A percentile compares a stretch with the other conserved stretches of the same genome.
phyloP scores from a whole-genome alignment of 2,113 vertebrate genomes.

The Osmerus eperlanus region DNA sequence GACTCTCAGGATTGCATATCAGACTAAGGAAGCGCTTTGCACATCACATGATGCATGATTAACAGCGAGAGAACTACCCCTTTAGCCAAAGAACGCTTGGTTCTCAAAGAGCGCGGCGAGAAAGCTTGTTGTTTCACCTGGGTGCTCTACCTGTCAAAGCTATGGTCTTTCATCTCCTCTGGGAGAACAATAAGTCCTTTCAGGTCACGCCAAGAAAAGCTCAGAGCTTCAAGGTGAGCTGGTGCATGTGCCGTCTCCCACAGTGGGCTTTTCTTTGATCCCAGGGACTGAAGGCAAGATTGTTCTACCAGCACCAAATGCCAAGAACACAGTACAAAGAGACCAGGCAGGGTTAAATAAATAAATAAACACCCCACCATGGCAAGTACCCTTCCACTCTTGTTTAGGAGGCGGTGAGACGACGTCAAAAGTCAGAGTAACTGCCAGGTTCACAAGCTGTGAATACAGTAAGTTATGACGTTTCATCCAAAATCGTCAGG shows the following conservation, averaged over 20 bases:
- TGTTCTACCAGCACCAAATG: slow-evolving; percentile 13
- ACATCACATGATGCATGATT: background rate
- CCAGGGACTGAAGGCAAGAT: slow-evolving; percentile 11
- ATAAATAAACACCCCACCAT: no score
- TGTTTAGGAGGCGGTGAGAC: no score
- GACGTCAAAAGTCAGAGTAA: no score
- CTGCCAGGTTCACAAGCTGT: no score
- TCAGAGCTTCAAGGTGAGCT: slow-evolving; percentile 27
- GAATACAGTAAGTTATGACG: no score
- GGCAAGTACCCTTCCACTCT: no score
- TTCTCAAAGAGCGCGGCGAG: background rate
- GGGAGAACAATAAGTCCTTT: slow-evolving; percentile 37
- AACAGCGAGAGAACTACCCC: background rate
- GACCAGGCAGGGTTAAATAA: no score
- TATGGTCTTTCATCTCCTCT: slow-evolving; percentile 27
- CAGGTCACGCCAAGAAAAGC: slow-evolving; percentile 37
- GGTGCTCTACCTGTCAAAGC: slow-evolving; percentile 26
- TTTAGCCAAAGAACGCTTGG: background rate
- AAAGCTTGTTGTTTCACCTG: slow-evolving; percentile 32
- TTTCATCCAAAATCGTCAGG: no score
- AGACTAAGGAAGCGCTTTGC: no score
- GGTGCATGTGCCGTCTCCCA: slow-evolving; percentile 26
- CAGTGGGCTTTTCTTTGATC: slow-evolving; percentile 26
- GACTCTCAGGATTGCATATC: no score
- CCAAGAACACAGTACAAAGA: no score